Evolutionary conservation across 2,888 invertebrate species (phyloP), one percentile per base, ranked within the genome.

Genomic region (Ryuthela nishihirai): DNA sequence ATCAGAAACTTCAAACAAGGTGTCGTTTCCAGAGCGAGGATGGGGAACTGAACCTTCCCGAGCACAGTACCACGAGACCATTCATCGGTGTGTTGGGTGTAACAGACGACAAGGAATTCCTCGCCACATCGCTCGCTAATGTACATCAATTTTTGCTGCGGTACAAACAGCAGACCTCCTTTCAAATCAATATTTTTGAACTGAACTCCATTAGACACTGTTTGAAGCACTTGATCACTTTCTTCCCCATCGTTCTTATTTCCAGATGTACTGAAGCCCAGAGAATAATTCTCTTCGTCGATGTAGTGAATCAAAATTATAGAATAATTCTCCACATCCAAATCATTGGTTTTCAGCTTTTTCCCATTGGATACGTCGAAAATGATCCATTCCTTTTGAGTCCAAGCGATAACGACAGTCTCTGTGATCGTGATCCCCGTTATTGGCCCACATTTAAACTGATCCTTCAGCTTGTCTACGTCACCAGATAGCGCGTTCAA

Each of bases 401-500:
- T 89, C 70, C 87, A 87, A 44, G 92, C 83, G 65, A 88, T 84
- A 67, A 89, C 80, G 68, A 81, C 82, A 44, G 84, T 81, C 71
- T 86, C 84, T 43, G 84, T 76, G 42, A 88, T 74, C 68, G 76
- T 79, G 0, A 85, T 78, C 1, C 87, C 87, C 23, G 77, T 78
- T 0, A 88, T 82, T 21, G 78, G 75, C 65, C 79, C 79, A 42
- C 69, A 68, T 39, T 89, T 85, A 2, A 53, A 6, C 35, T 53
- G 17, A 39, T 52, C 44, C 38, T 89, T 85, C 48, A 95, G 84
- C 1, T 87, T 82, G 10, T 88, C 81, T 70, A 87, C 91, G 75
- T 98, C 97, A 70, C 94, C 95, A 2, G 95, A 94, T 54, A 95
- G 79, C 79, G 93, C 89, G 71, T 94, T 93, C 18, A 95, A 79